These are phyloP conservation scores for Caenorhabditis becei DNA, from an alignment of 2,888 invertebrate genomes.

Conservation along the genomic window DNA sequence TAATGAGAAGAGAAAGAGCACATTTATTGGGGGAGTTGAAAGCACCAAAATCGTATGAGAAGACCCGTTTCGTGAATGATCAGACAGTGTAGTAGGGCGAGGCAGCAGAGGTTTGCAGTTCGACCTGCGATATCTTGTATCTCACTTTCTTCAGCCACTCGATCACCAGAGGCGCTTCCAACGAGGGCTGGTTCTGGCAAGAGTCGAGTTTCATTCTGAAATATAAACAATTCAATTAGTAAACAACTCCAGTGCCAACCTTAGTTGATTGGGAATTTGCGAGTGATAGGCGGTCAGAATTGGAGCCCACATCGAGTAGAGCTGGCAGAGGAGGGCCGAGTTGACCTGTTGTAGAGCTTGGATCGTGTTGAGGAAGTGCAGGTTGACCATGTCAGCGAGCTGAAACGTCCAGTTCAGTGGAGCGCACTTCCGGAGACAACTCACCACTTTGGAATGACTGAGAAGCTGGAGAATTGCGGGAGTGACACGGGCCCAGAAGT, in stretches of 20 bases:
- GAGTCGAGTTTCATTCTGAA: conserved; percentile 86
- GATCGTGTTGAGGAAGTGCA: conserved; percentile 94
- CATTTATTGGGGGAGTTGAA: conserved; percentile 36
- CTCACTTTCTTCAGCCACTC: conserved; percentile 92
- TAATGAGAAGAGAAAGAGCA: conserved; percentile 5
- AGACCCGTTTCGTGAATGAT: conserved; percentile 26
- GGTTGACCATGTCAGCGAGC: conserved; percentile 97
- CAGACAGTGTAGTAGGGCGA: conserved; percentile 88
- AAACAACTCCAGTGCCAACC: conserved; percentile 47
- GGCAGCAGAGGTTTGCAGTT: conserved; percentile 93
- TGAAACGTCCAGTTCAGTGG: conserved; percentile 82
- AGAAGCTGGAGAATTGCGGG: conserved; percentile 95
- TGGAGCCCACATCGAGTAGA: conserved; percentile 93
- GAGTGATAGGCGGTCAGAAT: conserved; percentile 93
- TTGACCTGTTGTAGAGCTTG: conserved; percentile 91
- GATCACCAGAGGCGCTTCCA: conserved; percentile 73
- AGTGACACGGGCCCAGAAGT: conserved; percentile 99
- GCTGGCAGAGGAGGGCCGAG: conserved; percentile 78
- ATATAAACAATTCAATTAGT: not conserved
- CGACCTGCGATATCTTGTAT: conserved; percentile 98
- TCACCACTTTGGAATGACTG: conserved; percentile 92
- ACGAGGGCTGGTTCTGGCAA: conserved; percentile 89
- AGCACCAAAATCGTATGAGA: conserved; percentile 43
- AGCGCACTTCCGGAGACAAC: conserved; percentile 77
- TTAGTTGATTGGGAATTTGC: conserved; percentile 85